Evolutionary conservation across 2,113 vertebrate genomes (phyloP), one percentile per base, ranked within the genome.

Genomic region (Siniperca chuatsi): DNA sequence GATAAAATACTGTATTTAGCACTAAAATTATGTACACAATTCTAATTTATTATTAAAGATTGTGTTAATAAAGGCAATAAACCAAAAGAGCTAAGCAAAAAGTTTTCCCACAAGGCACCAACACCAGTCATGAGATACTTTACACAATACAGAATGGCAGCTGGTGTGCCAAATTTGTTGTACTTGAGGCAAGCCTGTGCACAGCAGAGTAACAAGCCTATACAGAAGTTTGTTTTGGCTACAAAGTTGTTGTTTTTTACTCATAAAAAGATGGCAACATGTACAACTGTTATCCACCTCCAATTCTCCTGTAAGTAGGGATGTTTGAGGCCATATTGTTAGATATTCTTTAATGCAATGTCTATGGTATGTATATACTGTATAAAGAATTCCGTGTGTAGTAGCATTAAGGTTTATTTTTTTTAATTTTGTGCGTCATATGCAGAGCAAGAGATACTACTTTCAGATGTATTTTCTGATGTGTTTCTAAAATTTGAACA

Each of bases 41-140:
- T 18, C 18, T 40, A 1, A 9, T 61, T 70, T 21, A 62, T 4
- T 16, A 40, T 6, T 11, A 8, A 35, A 52, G 21, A 71, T n/a
- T 1, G 15, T 21, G 9, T 33, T 20, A 12, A 21, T 4, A 50
- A 15, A 37, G 13, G 21, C 1, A 44, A 46, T 50, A 64, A 52
- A 29, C 4, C 21, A 57, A 44, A 35, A 11, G 8, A 81, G 79
- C 7, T 11, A 11, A 44, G 52, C 21, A 55, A 67, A 75, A 69
- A 13, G 33, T n/a, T 73, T 37, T 70, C 67, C 61, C 58, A 65
- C 12, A 62, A 66, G 46, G 60, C 65, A 76, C 20, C 42, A 20
- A 52, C 29, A 42, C 4, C 52, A 67, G 67, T 81, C 69, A 84
- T 62, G 68, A 66, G 74, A 75, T 42, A 23, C n/a, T 77, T 46